Base-by-base conservation (phyloP, 2,888 invertebrate genomes). In the Xestia ashworthii region DNA sequence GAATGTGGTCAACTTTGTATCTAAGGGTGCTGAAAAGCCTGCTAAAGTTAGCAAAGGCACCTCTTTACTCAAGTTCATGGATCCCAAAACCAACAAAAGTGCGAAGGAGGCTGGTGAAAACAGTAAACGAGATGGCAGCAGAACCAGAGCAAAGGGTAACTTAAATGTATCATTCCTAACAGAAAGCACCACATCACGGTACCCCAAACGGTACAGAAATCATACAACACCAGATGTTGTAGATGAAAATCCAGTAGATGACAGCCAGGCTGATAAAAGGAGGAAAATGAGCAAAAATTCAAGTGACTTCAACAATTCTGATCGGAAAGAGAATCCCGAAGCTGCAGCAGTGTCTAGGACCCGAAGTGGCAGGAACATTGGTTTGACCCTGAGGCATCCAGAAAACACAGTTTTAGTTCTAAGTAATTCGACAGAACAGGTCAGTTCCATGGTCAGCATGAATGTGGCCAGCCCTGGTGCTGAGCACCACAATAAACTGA, bases 1-100 rank as follows among this genome's bases (percentile, higher is more conserved):
- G 62, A 95, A 96, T 88, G 89, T 94, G 14, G 89, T 96, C 8
- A 95, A 95, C 81, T 87, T 95, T 71, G 92, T 95, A 22, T 93
- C 95, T 1, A 93, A 93, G 66, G 91, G 88, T 69, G 90, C 90
- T 82, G 89, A 92, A 0, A 93, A 90, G 76, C 69, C 91, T 44
- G 74, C 81, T 8, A 94, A 90, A 87, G 84, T 93, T 3, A 92
- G 90, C 77, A 94, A 92, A 80, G 91, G 92, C 71, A 95, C 95
- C 69, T 95, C 96, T 0, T 65, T 94, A 71, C 81, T 95, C 6
- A 96, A 95, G 81, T 96, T 95, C 83, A 90, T 95, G 74, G 93
- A 94, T 46, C 66, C 90, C 8, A 95, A 90, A 82, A 68, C 74
- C 14, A 90, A 83, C 53, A 89, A 87, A 48, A 92, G 22, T 64